Percentiles rank a stretch among this genome's conserved stretches.
These are phyloP conservation scores for Callipepla californica DNA, from an alignment of 2,113 vertebrate genomes.

Conservation along the genomic window DNA sequence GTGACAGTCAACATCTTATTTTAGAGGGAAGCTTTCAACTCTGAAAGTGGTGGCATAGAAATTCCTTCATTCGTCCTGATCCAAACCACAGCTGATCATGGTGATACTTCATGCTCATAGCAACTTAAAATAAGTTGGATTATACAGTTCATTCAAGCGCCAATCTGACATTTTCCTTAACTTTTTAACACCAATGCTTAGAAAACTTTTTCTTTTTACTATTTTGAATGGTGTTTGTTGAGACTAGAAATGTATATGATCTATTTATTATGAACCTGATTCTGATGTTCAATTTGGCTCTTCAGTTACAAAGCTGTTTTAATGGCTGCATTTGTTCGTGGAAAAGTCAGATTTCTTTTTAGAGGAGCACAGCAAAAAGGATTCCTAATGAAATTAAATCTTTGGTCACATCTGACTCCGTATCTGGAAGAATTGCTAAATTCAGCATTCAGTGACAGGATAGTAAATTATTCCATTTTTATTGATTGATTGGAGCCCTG, in stretches of 20 bases:
- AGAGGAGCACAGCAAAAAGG: conserved; percentile 35
- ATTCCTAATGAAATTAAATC: conserved; percentile 42
- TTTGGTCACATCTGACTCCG: conserved; percentile 4
- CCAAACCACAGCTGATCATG: background rate
- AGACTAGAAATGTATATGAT: background rate
- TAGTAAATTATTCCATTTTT: conserved; percentile 62
- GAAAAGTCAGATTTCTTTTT: conserved; percentile 9
- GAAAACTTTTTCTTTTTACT: background rate
- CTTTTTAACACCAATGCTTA: background rate
- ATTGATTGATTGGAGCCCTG: conserved; percentile 57
- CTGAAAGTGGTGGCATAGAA: background rate
- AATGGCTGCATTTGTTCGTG: background rate
- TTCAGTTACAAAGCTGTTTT: background rate
- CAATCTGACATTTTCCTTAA: background rate
- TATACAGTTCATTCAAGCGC: background rate
- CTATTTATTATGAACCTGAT: background rate
- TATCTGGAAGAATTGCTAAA: conserved; percentile 38
- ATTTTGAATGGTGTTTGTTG: background rate
- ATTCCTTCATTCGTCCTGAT: background rate
- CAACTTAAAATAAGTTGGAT: background rate
- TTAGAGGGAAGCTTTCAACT: background rate
- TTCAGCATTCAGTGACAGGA: conserved; percentile 47
- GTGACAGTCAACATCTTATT: conserved; percentile 43
- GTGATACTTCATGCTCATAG: background rate
- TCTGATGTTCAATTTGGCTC: background rate